Evolutionary conservation across 2,113 vertebrate species (phyloP), one percentile per base, ranked within the genome.

Genomic region (Pagrus major): DNA sequence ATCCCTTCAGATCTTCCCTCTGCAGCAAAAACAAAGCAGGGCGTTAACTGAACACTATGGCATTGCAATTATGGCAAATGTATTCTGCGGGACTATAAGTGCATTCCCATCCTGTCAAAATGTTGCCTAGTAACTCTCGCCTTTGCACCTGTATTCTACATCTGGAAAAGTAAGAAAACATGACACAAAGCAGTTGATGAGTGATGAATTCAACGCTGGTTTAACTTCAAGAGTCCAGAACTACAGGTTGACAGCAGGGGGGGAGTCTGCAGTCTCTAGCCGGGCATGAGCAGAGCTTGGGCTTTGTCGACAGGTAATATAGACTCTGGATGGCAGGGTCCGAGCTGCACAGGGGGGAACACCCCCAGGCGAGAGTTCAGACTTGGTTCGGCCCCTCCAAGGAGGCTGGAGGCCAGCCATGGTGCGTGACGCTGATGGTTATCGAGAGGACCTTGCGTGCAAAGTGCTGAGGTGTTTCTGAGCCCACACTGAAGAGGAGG

Each of bases 201-300:
- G 44, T 23, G 42, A 44, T 71, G 42, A 64, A 54, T 76, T 66
- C 39, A 77, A 76, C 59, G 77, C 80, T 73, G 75, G 77, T 84
- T 81, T 49, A 0, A 44, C 58, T 81, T 85, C 64, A 69, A 86
- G 88, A 83, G 46, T 71, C 29, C 20, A 9, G 59, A 5, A 44
- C 41, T 44, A 58, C 71, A 83, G 59, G 77, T 12, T 7, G 51
- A 60, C 42, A 65, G 54, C 15, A n/a, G 47, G 7, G 56, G 10
- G 2, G 23, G 1, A 9, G 4, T 35, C 33, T 25, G 23, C 4
- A 3, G 16, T 18, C 47, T 69, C 84, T 95, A 96, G 6, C 93
- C 91, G 0, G 95, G 93, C 80, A 95, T 88, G 5, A 95, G 86
- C 46, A 96, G 86, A 15, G 91, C 84, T 51, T 85, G 93, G 44